phyloP scores from a whole-genome alignment of 2,888 invertebrate genomes.

The Trichacis sp. region DNA sequence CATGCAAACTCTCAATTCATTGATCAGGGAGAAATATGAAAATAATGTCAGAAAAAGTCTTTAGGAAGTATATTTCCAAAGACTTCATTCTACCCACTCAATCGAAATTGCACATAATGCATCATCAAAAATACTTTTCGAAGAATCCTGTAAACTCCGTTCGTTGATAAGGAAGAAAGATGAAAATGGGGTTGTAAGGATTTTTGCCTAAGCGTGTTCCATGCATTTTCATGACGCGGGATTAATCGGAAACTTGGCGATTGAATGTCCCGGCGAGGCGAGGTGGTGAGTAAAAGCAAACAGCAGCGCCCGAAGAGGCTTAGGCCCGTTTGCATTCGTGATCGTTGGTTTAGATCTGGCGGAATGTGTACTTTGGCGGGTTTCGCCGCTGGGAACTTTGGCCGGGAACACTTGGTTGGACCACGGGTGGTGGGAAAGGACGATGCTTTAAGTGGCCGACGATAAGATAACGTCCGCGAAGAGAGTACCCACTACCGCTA shows the following conservation, averaged over 20 bases:
- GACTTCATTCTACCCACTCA: too few relatives aligned
- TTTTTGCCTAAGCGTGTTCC: too few relatives aligned
- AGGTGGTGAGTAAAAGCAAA: constrained; percentile 48
- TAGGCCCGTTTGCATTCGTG: constrained; percentile 62
- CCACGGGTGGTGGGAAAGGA: constrained; percentile 29
- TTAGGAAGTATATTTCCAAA: too few relatives aligned
- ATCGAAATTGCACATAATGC: too few relatives aligned
- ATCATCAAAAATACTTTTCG: too few relatives aligned
- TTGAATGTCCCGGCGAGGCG: constrained; percentile 27
- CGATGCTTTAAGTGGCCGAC: constrained; percentile 64
- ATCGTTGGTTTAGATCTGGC: constrained; percentile 62
- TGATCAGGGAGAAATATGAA: too few relatives aligned
- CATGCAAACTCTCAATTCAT: too few relatives aligned
- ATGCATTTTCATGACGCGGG: too few relatives aligned
- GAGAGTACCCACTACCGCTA: constrained; percentile 21
- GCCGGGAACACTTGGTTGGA: constrained; percentile 23
- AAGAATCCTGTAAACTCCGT: too few relatives aligned
- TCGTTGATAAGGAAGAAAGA: too few relatives aligned
- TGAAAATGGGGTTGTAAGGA: too few relatives aligned
- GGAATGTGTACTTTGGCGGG: constrained; percentile 49
- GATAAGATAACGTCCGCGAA: constrained; percentile 66
- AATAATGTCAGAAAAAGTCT: too few relatives aligned
- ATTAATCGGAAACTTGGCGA: constrained; percentile 34
- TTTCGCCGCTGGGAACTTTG: constrained; percentile 14
- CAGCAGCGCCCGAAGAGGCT: constrained; percentile 57